Percentiles rank a stretch among this genome's conserved stretches.
Conservation (phyloP, 2,888 invertebrate species). For the Drosophila nigricruria region DNA sequence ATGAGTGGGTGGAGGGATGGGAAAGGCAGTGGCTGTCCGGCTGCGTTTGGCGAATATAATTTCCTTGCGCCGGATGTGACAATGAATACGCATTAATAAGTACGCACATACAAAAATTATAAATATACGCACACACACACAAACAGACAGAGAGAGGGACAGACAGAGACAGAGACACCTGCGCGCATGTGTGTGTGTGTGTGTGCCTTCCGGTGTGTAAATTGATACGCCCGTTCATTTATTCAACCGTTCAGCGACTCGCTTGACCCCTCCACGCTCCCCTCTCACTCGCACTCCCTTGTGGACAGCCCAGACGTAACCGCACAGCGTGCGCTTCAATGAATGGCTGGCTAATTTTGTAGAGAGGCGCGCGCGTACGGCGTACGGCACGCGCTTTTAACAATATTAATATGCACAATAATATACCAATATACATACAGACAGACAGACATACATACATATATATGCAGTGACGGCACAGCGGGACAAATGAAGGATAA, state of each 20-base stretch:
- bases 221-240: slow-evolving; percentile 69
- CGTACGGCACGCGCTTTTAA: slow-evolving; percentile 68
- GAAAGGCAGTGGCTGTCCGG: not conserved
- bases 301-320: slow-evolving; percentile 25
- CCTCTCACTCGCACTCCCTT: not conserved
- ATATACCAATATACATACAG: slow-evolving; percentile 17
- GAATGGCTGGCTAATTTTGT: slow-evolving; percentile 78
- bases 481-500: slow-evolving; percentile 56
- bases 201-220: slow-evolving; percentile 73
- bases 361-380: slow-evolving; percentile 41
- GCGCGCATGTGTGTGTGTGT: slow-evolving; percentile 4
- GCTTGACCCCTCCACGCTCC: slow-evolving; percentile 2
- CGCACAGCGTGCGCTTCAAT: slow-evolving; percentile 46
- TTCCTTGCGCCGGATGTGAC: slow-evolving; percentile 80
- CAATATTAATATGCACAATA: slow-evolving; percentile 77
- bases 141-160: slow-evolving; percentile 1
- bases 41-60: slow-evolving; percentile 71
- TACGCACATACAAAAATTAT: slow-evolving; percentile 40
- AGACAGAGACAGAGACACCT: slow-evolving; percentile 6
- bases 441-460: not conserved
- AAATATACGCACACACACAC: slow-evolving; percentile 37
- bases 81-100: slow-evolving; percentile 82
- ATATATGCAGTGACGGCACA: slow-evolving; percentile 39
- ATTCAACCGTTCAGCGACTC: slow-evolving; percentile 36
- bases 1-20: not conserved